Base-by-base conservation (phyloP, 1,140 invertebrate genomes). In the Cataglyphis hispanica region DNA sequence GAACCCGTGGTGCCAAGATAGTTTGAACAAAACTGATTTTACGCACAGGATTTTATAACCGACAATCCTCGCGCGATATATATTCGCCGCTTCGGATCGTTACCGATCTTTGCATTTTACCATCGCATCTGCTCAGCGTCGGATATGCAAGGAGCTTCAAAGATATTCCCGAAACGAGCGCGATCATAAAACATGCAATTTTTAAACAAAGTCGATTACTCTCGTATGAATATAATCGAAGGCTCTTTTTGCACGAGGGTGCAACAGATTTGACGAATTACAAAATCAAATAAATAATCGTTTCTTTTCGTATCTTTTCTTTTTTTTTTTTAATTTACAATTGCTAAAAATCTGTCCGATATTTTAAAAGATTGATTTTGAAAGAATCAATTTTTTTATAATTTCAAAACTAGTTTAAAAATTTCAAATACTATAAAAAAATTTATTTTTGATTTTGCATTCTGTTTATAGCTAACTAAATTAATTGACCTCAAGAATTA, bases 31-130 rank as follows among this genome's bases (percentile, higher is more conserved):
- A n/a, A 84, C 72, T 50, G 83, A 89, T 88, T 84, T 13, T 27
- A 58, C 27, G 60, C 46, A 70, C 60, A 74, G 76, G 43, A 89
- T 89, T 89, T 84, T 89, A 84, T 37, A 89, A 88, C 84, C 63
- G 27, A 70, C 66, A 61, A 88, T 40, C 83, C 60, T 16, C 13
- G 31, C 10, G 60, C 19, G 56, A 61, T 53, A 61, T 53, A 61
- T 88, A 81, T 86, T 69, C 74, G 34, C 27, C 56, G 53, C 43
- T 27, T 88, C 84, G 86, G 83, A 84, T 86, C 86, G 75, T 86
- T 89, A 89, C 83, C 86, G n/a, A 81, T 88, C 69, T 81, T 76
- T 86, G 84, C 83, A 67, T 89, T 67, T 80, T 80, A 80, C 34
- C 8, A 27, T 69, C 43, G 16, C 75, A 53, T 75, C 60, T 66